Conservation (phyloP, 1,140 invertebrate genomes). For the Atta texana region DNA sequence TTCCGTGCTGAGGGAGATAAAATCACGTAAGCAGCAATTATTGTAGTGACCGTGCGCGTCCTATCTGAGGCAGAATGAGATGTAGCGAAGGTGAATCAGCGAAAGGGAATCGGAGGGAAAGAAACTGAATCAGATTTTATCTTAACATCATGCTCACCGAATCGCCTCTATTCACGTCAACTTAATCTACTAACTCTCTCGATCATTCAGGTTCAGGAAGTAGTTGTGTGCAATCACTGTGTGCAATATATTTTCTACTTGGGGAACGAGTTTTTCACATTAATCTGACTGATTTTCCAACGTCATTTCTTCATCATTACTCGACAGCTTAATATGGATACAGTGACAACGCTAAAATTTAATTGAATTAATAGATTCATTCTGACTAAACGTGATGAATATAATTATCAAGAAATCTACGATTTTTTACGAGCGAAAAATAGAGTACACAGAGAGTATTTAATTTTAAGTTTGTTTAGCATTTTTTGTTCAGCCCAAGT, state of each 20-base stretch:
- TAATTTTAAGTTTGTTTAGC: too few relatives aligned
- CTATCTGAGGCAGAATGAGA: neutral
- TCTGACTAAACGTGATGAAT: neutral
- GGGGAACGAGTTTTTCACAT: neutral
- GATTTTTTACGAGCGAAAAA: too few relatives aligned
- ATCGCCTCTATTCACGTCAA: conserved; percentile 22
- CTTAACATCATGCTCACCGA: conserved; percentile 34
- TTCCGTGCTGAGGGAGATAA: conserved; percentile 30
- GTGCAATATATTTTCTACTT: conserved; percentile 4
- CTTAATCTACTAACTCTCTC: conserved; percentile 22
- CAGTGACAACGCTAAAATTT: neutral
- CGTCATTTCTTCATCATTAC: neutral
- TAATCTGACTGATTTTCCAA: conserved; percentile 25
- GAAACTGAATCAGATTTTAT: conserved; percentile 43
- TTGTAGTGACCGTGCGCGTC: neutral
- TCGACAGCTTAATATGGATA: neutral
- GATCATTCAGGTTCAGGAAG: conserved; percentile 6
- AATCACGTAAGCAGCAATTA: conserved; percentile 60
- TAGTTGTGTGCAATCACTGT: conserved; percentile 26
- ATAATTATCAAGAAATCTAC: neutral
- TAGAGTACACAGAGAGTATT: too few relatives aligned
- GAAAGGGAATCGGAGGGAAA: neutral
- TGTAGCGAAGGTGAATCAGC: conserved; percentile 19
- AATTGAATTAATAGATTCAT: neutral
- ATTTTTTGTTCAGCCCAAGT: too few relatives aligned